These are phyloP conservation scores for Cynopterus brachyotis DNA, from an alignment of 2,113 vertebrate species.

Conservation along the genomic window DNA sequence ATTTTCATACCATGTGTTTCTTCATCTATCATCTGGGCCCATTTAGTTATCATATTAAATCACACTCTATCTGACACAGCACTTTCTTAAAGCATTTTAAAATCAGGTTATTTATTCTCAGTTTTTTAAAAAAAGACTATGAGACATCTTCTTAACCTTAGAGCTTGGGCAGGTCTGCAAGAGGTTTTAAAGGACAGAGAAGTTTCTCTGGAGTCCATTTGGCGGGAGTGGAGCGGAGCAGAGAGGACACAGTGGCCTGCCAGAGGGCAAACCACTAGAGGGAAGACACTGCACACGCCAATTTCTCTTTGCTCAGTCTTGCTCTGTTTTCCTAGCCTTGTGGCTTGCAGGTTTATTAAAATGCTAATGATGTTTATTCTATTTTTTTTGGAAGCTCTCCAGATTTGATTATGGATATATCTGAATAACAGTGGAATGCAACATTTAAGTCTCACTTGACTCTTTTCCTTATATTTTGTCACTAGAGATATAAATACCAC, in stretches of 20 bases:
- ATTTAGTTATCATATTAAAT: conserved; percentile 66
- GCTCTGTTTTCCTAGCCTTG: conserved; percentile 32
- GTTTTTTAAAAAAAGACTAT: neutral
- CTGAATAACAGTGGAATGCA: conserved; percentile 52
- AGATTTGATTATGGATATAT: conserved; percentile 71
- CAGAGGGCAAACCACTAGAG: neutral
- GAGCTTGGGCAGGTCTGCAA: neutral
- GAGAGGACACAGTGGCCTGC: neutral
- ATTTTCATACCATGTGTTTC: neutral
- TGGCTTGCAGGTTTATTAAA: conserved; percentile 66
- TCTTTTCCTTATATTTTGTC: conserved; percentile 43
- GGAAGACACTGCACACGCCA: neutral
- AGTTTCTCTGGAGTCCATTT: neutral
- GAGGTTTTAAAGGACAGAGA: neutral
- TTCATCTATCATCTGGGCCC: conserved; percentile 32
- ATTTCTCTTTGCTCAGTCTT: conserved; percentile 51
- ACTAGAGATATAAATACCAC: conserved; percentile 16
- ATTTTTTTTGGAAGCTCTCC: conserved; percentile 64
- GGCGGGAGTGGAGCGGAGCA: neutral
- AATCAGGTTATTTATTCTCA: conserved; percentile 6
- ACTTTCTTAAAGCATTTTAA: conserved; percentile 62
- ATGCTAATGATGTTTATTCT: conserved; percentile 66
- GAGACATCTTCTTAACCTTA: neutral
- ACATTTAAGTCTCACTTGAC: conserved; percentile 26
- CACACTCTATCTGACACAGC: neutral